Conservation (phyloP, 2,888 invertebrate genomes). For the Agriotes lineatus region DNA sequence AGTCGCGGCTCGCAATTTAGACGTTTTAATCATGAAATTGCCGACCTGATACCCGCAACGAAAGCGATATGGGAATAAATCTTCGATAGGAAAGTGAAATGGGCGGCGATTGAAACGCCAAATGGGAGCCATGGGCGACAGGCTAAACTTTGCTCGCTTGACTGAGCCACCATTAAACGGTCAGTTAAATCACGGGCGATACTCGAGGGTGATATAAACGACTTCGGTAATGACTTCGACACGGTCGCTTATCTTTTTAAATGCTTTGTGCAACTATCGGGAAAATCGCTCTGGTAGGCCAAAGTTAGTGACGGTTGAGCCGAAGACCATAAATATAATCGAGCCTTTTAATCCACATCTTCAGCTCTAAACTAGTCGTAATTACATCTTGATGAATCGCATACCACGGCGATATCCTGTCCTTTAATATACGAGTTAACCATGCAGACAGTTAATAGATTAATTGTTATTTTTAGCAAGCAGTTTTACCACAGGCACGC, state of each 20-base stretch:
- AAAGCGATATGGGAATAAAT: background rate
- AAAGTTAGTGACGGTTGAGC: background rate
- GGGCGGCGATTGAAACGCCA: background rate
- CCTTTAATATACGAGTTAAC: background rate
- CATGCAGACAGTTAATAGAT: background rate
- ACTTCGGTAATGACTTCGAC: background rate
- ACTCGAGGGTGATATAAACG: background rate
- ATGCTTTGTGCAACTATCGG: background rate
- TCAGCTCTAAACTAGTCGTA: background rate
- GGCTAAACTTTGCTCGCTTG: background rate
- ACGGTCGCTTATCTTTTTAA: constrained; percentile 1
- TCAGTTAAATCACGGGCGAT: background rate
- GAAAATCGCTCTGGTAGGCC: background rate
- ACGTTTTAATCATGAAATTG: background rate
- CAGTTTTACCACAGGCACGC: background rate
- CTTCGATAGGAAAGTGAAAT: background rate
- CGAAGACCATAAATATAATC: background rate
- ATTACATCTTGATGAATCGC: background rate
- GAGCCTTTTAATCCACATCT: background rate
- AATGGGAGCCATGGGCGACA: constrained; percentile 4
- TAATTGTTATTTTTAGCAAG: constrained; percentile 1
- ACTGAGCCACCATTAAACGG: too few relatives aligned
- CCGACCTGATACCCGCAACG: background rate
- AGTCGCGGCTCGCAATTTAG: background rate
- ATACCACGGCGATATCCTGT: background rate